Evolutionary conservation across 2,113 vertebrate genomes (phyloP).

Genomic region (Garra rufa): DNA sequence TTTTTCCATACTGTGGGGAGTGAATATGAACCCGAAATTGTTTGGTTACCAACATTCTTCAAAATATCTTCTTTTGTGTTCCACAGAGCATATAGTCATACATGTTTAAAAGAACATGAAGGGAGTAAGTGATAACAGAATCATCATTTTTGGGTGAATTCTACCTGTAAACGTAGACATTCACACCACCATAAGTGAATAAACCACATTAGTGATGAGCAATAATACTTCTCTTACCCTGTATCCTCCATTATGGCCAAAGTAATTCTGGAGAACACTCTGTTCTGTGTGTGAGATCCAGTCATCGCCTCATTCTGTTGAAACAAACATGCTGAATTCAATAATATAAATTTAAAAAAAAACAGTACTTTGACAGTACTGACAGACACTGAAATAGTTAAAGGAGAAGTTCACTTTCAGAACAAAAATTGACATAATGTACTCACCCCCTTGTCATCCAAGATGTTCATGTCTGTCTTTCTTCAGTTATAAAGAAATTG

Average conservation of each 20-base stretch:
- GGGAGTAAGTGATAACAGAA: neutral
- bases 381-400: neutral
- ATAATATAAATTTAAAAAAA: neutral
- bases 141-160: neutral
- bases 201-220: neutral
- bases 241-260: slow-evolving; percentile 98
- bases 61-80: neutral
- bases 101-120: neutral
- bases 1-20: neutral
- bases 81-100: neutral
- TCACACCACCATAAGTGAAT: neutral
- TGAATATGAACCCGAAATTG: no score
- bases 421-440: no score
- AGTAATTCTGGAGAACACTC: slow-evolving; percentile 94
- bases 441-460: no score
- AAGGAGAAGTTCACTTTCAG: no score
- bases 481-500: no score
- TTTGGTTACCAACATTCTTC: no score
- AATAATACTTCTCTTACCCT: slow-evolving; percentile 77
- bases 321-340: neutral
- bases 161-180: neutral
- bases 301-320: slow-evolving; percentile 99
- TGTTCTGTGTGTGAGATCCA: slow-evolving; percentile 95
- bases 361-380: neutral
- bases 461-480: no score